Evolutionary conservation across 2,113 vertebrate species (phyloP).

Genomic region (Podarcis muralis): DNA sequence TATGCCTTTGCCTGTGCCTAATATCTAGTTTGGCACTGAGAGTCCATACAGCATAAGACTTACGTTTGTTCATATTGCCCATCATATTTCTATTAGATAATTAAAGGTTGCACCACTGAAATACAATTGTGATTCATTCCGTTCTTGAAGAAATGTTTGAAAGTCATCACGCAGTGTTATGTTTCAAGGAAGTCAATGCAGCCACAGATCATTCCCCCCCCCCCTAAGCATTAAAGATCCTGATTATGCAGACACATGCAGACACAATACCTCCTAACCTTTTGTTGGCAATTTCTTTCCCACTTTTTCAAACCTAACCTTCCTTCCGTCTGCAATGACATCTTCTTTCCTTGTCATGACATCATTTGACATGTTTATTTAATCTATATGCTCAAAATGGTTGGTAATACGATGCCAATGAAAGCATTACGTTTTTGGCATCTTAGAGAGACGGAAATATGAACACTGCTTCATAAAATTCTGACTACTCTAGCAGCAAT

Average conservation of each 20-base stretch:
- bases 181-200: neutral
- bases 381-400: neutral
- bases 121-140: neutral
- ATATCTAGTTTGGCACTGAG: neutral
- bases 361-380: neutral
- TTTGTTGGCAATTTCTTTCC: neutral
- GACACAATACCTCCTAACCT: neutral
- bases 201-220: neutral
- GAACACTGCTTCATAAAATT: neutral
- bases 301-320: neutral
- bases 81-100: neutral
- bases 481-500: neutral
- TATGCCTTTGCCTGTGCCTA: neutral
- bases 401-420: neutral
- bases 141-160: neutral
- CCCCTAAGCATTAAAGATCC: neutral
- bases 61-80: neutral
- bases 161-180: neutral
- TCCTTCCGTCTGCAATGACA: neutral
- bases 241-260: constrained; percentile 14
- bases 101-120: neutral
- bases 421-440: neutral
- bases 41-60: neutral
- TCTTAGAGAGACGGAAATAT: neutral
- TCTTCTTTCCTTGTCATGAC: neutral